Conservation (phyloP, 1,140 invertebrate genomes). For the Rhyzopertha dominica region DNA sequence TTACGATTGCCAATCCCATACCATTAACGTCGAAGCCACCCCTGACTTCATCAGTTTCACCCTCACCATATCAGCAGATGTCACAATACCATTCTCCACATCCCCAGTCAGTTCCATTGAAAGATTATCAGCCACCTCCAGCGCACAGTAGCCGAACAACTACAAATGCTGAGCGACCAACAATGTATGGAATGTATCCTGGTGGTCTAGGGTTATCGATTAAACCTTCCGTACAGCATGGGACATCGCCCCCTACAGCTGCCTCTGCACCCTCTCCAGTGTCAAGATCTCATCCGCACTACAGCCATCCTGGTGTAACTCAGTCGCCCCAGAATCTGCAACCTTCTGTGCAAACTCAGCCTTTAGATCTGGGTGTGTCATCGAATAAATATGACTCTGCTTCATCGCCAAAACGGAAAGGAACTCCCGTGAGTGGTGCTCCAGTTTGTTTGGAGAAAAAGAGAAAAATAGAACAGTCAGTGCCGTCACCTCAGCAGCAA, state of each 20-base stretch:
- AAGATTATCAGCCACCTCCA: slow-evolving; percentile 50
- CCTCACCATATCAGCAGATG: slow-evolving; percentile 59
- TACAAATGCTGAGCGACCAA: slow-evolving; percentile 12
- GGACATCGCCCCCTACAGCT: slow-evolving; percentile 50
- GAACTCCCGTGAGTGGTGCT: slow-evolving; percentile 39
- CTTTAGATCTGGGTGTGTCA: slow-evolving; percentile 65
- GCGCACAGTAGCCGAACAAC: slow-evolving; percentile 50
- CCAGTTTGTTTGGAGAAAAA: slow-evolving; percentile 53
- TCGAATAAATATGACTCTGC: slow-evolving; percentile 47
- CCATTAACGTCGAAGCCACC: slow-evolving; percentile 47
- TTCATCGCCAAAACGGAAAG: slow-evolving; percentile 55
- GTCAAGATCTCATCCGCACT: slow-evolving; percentile 46
- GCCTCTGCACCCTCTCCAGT: slow-evolving; percentile 50
- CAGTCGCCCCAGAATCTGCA: slow-evolving; percentile 43
- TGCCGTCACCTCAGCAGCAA: slow-evolving; percentile 34
- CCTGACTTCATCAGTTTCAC: slow-evolving; percentile 54
- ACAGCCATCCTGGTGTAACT: slow-evolving; percentile 43
- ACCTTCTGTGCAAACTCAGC: slow-evolving; percentile 59
- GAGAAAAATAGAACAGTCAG: slow-evolving; percentile 44
- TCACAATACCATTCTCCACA: slow-evolving; percentile 51
- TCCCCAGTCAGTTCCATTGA: slow-evolving; percentile 43
- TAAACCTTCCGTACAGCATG: slow-evolving; percentile 39
- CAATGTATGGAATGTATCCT: slow-evolving; percentile 7
- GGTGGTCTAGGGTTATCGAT: slow-evolving; percentile 46
- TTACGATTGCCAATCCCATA: slow-evolving; percentile 17